Base-by-base conservation (phyloP, 1,140 invertebrate genomes). In the Triops longicaudatus region DNA sequence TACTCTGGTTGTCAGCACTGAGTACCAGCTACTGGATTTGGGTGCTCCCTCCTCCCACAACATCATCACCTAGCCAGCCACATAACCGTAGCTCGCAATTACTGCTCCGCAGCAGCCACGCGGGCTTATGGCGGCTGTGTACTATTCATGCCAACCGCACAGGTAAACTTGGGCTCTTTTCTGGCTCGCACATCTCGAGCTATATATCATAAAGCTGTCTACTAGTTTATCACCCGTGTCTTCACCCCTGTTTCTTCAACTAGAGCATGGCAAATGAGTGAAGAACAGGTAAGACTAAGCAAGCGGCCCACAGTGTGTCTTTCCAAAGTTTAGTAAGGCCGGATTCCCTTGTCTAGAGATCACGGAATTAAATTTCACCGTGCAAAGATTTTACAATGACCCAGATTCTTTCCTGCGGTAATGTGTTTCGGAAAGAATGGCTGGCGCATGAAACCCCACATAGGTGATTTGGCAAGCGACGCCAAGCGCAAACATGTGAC, bases 71-170 rank as follows among this genome's bases (percentile, higher is more conserved):
- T 42, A 43, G 28, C 9, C 37, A 75, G 22, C 44, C 11, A 12
- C 27, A 42, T 10, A 43, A 44, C 72, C 9, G 73, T 37, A 77
- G 76, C 28, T 77, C 9, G 73, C 72, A 71, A 74, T 77, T 44
- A 72, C 73, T 17, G 28, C 76, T 17, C 17, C 73, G 44, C 22
- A 28, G 63, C 26, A 75, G 74, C 43, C 74, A 75, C 43, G 26
- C 63, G 43, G 74, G 74, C 63, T 43, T 75, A 11, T 75, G 74
- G 74, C 74, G 74, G 17, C 27, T 43, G 17, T 75, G 74, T 63
- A 50, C 63, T 41, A 43, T 63, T n/a, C 14, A 3, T 22, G 14
- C 50, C 50, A 63, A 63, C 14, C 50, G 22, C 6, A 1, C 50
- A 63, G 50, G 50, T 63, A 63, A 63, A 63, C 50, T 63, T 63